Conservation (phyloP, 30 jellyfish, hydroid and myxozoan species). For the Aurelia sp. region DNA sequence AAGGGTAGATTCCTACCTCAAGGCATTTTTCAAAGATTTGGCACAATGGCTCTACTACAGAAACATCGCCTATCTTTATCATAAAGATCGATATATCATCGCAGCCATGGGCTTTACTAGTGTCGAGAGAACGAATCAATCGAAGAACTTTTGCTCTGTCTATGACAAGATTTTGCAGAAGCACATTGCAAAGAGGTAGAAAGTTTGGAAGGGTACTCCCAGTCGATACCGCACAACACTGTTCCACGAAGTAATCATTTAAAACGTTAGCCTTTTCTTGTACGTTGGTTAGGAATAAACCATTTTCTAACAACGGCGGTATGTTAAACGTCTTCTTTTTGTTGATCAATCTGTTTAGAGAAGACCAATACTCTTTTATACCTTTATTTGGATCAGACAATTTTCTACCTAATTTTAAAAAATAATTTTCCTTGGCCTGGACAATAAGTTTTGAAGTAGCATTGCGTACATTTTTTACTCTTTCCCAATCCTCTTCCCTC, state of each 20-base stretch:
- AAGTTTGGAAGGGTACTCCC: background rate
- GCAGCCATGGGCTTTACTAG: slow-evolving; percentile 12
- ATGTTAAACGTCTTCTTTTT: background rate
- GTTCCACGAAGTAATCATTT: slow-evolving; percentile 26
- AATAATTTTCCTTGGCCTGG: too few relatives aligned
- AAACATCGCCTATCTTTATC: slow-evolving; percentile 16
- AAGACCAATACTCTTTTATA: background rate
- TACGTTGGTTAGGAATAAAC: slow-evolving; percentile 4
- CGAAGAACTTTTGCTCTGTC: slow-evolving; percentile 17
- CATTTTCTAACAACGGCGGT: slow-evolving; percentile 18
- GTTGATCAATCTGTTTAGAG: too few relatives aligned
- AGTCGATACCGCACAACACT: slow-evolving; percentile 18
- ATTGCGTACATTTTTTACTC: slow-evolving; percentile 1
- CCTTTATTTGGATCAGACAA: slow-evolving; percentile 15
- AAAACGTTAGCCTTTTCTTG: slow-evolving; percentile 6
- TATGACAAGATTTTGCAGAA: background rate
- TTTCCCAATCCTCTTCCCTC: slow-evolving; percentile 9
- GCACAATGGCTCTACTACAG: slow-evolving; percentile 17
- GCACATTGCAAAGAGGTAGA: slow-evolving; percentile 6
- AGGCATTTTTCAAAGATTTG: too few relatives aligned
- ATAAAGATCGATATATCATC: slow-evolving; percentile 6
- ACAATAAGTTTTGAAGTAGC: slow-evolving; percentile 25
- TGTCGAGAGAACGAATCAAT: background rate
- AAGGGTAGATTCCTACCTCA: too few relatives aligned
- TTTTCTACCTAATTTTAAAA: too few relatives aligned